A percentile compares a stretch with the other conserved stretches of the same genome.
Evolutionary conservation across 2,797 vertebrate genomes (phyloP).

Genomic region (Mallotus villosus): DNA sequence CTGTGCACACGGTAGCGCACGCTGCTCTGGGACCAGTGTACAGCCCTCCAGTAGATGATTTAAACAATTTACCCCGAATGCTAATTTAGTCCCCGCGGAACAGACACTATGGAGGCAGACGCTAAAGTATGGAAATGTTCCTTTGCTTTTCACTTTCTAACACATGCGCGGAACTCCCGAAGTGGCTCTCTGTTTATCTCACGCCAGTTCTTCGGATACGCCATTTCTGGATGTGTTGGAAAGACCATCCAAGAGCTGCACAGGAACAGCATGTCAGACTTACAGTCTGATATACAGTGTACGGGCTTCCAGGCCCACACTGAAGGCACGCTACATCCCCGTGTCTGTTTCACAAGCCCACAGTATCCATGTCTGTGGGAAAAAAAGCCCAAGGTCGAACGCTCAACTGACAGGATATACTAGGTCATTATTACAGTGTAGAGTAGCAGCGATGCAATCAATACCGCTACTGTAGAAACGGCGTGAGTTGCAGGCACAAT

Average conservation of each 20-base stretch:
- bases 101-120: slow-evolving; percentile 14
- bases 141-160: neutral
- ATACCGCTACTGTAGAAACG: too few relatives aligned
- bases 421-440: neutral
- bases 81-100: slow-evolving; percentile 33
- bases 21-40: slow-evolving; percentile 8
- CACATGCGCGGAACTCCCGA: slow-evolving; percentile 1
- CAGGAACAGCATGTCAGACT: neutral
- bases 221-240: neutral
- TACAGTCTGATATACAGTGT: neutral
- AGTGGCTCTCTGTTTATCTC: neutral
- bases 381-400: neutral
- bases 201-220: neutral
- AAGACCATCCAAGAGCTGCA: neutral
- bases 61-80: slow-evolving; percentile 27
- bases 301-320: too few relatives aligned
- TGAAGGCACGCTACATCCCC: neutral
- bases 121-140: neutral
- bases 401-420: slow-evolving; percentile 1
- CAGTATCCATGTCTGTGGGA: neutral
- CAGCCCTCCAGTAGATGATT: slow-evolving; percentile 26
- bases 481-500: too few relatives aligned
- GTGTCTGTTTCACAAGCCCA: slow-evolving; percentile 23
- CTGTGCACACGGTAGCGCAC: neutral
- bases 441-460: too few relatives aligned